Conservation (phyloP, 2,888 invertebrate genomes). For the Drosophila meridiana region DNA sequence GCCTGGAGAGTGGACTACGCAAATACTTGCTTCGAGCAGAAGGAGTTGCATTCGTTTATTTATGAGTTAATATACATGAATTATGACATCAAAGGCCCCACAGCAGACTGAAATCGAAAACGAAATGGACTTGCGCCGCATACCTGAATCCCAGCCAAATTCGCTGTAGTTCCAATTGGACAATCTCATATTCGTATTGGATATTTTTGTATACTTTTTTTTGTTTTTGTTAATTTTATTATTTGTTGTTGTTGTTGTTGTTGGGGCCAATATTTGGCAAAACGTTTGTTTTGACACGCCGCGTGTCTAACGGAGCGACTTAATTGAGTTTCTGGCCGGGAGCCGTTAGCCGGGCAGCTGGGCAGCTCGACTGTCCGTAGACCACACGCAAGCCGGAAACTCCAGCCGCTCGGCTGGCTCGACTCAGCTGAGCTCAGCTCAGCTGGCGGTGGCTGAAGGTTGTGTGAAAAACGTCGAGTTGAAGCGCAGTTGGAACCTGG, state of each 20-base stretch:
- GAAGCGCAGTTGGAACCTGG: constrained; percentile 33
- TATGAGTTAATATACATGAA: constrained; percentile 85
- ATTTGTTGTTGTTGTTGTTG: background rate
- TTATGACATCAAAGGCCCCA: constrained; percentile 83
- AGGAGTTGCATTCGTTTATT: constrained; percentile 81
- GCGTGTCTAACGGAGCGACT: constrained; percentile 76
- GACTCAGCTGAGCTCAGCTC: constrained; percentile 4
- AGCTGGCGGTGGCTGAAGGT: constrained; percentile 54
- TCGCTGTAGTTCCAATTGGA: constrained; percentile 34
- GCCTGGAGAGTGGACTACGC: constrained; percentile 33
- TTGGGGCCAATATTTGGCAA: constrained; percentile 53
- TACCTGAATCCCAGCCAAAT: constrained; percentile 36
- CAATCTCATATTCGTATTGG: constrained; percentile 24
- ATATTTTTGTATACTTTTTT: background rate
- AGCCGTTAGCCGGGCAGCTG: constrained; percentile 31
- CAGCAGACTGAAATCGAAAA: constrained; percentile 72
- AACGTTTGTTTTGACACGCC: constrained; percentile 80
- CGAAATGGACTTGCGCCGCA: constrained; percentile 73
- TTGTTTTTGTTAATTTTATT: background rate
- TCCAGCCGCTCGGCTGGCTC: constrained; percentile 16
- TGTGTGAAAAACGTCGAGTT: constrained; percentile 66
- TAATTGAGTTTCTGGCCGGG: constrained; percentile 77
- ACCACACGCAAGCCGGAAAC: constrained; percentile 72
- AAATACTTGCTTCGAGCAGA: constrained; percentile 60
- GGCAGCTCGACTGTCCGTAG: constrained; percentile 39